phyloP scores from a whole-genome alignment of 23 tunicate species.

The Clavelina lepadiformis region DNA sequence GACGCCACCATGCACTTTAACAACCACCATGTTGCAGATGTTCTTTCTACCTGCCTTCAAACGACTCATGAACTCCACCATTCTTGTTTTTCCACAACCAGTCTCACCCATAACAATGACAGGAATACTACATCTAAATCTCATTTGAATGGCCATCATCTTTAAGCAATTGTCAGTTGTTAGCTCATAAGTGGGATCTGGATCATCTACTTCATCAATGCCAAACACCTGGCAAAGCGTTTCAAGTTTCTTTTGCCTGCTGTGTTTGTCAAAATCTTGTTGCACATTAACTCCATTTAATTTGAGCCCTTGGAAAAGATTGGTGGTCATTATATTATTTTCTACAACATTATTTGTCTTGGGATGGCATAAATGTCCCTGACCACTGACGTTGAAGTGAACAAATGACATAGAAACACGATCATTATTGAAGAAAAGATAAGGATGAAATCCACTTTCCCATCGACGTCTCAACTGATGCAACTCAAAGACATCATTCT shows the following conservation, averaged over 20 bases:
- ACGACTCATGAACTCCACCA: slow-evolving; percentile 50
- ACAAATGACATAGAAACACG: slow-evolving; percentile 46
- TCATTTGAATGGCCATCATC: slow-evolving; percentile 46
- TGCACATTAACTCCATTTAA: slow-evolving; percentile 30
- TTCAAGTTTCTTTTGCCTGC: slow-evolving; percentile 18
- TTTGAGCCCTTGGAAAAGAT: slow-evolving; percentile 21
- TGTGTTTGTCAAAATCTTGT: slow-evolving; percentile 28
- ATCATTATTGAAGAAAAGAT: slow-evolving; percentile 60
- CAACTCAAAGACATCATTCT: slow-evolving; percentile 14
- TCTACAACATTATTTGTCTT: slow-evolving; percentile 17
- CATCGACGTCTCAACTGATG: slow-evolving; percentile 46
- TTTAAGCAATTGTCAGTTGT: slow-evolving; percentile 58
- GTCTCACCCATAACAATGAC: slow-evolving; percentile 58
- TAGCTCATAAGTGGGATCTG: slow-evolving; percentile 47
- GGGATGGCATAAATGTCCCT: slow-evolving; percentile 45
- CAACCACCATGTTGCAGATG: slow-evolving; percentile 13
- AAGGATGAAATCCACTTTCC: slow-evolving; percentile 52
- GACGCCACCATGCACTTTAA: slow-evolving; percentile 63
- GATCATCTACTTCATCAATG: slow-evolving; percentile 17
- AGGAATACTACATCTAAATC: slow-evolving; percentile 43
- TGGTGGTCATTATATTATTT: slow-evolving; percentile 6
- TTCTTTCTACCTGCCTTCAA: slow-evolving; percentile 19
- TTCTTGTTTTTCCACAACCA: slow-evolving; percentile 59
- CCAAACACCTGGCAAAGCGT: slow-evolving; percentile 50
- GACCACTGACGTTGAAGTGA: slow-evolving; percentile 33